Evolutionary conservation across 2,113 vertebrate species (phyloP), one percentile per base, ranked within the genome.

Genomic region (Elephas maximus): DNA sequence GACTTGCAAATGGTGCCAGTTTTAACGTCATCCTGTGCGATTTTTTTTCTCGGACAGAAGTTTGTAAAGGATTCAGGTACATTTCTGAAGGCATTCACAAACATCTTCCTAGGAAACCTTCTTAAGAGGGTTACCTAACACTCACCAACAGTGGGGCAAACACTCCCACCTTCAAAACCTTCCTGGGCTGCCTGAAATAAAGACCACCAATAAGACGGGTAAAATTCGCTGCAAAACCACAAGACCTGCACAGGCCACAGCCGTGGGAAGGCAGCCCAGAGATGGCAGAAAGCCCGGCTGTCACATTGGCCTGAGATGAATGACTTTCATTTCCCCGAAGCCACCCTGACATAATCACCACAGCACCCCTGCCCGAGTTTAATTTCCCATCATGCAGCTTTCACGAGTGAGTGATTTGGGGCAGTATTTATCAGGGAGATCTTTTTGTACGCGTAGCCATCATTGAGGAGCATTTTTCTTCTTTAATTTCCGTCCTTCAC

Each of bases 261-360:
- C 57, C 0, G 0, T 8, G 33, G 76, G 57, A 12, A 33, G 73
- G 24, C 85, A 83, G 85, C 67, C 8, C 5, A 0, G 7, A 60
- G 86, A 15, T 14, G 45, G 5, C 21, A 48, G 81, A 33, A 41
- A 60, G 53, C 51, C 15, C 1, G 18, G 45, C 51, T 6, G 18
- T 10, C 28, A 9, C 0, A 0, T 10, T 33, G 17, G 48, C 37
- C 10, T 1, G 60, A 86, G 79, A 96, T 24, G 65, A 10, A n/a
- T 41, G 79, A 1, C 18, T 57, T 95, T 92, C 87, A 86, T 90
- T 96, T 84, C 76, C 96, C 9, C 51, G n/a, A 17, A 53, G 63
- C 17, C 20, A 1, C 76, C 2, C 0, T 1, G 81, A 30, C 41
- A 33, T 30, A 18, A n/a, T 62, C 93, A 57, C 33, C 45, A 1